A percentile compares a stretch with the other conserved stretches of the same genome.
These are phyloP conservation scores for Cistogaster globosa DNA, from an alignment of 2,888 invertebrate species.

Conservation along the genomic window DNA sequence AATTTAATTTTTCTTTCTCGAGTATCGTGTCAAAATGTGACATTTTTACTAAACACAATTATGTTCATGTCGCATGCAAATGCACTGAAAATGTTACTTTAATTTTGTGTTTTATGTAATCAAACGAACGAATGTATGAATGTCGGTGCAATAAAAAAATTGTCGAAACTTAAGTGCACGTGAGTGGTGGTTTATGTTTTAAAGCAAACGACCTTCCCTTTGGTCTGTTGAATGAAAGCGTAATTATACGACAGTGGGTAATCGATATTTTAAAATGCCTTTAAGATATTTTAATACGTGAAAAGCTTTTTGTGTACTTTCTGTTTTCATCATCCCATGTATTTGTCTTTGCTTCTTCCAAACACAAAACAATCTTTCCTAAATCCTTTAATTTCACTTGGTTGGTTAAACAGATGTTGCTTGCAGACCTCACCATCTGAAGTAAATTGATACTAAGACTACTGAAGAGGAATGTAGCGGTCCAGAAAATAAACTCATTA, in stretches of 20 bases:
- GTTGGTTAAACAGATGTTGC: too few relatives aligned
- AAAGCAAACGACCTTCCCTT: conserved; percentile 61
- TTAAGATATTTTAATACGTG: too few relatives aligned
- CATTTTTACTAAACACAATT: conserved; percentile 46
- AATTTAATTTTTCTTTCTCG: conserved; percentile 2
- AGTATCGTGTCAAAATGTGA: conserved; percentile 53
- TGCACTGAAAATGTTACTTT: conserved; percentile 15
- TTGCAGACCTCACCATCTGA: too few relatives aligned
- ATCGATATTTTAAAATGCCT: background rate
- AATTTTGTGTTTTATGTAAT: conserved; percentile 33
- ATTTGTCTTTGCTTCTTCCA: too few relatives aligned
- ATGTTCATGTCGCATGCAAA: background rate
- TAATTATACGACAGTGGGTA: conserved; percentile 45
- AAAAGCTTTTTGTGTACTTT: too few relatives aligned
- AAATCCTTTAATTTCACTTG: too few relatives aligned
- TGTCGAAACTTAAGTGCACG: conserved; percentile 70
- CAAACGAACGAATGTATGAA: conserved; percentile 19
- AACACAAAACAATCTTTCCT: too few relatives aligned
- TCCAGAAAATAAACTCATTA: too few relatives aligned
- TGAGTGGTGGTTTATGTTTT: conserved; percentile 49
- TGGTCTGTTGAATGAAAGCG: conserved; percentile 24
- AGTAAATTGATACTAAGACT: too few relatives aligned
- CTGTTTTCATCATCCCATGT: too few relatives aligned
- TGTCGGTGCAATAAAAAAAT: background rate
- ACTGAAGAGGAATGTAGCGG: too few relatives aligned